phyloP scores from a whole-genome alignment of 2,888 invertebrate species.

The Synergus itoensis region DNA sequence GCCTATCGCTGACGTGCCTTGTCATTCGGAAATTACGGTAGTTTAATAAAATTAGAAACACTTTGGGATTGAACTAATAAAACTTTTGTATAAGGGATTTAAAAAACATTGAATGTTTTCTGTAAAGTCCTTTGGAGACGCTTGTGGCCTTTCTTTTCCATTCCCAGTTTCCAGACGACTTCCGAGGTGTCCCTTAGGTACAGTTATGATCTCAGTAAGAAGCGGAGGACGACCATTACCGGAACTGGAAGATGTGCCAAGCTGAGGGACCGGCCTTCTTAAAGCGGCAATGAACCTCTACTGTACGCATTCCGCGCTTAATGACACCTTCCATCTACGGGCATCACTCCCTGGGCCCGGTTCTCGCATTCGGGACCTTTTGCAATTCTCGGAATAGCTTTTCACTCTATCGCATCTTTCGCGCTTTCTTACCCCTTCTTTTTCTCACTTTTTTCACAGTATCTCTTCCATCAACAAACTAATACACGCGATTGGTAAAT shows the following conservation, averaged over 20 bases:
- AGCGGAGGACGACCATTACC: slow-evolving; percentile 9
- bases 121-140: background rate
- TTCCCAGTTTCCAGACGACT: background rate
- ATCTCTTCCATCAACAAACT: background rate
- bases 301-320: slow-evolving; percentile 18
- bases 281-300: slow-evolving; percentile 16
- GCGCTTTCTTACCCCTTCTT: background rate
- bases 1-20: background rate
- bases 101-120: background rate
- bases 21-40: background rate
- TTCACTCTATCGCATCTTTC: background rate
- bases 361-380: slow-evolving; percentile 9
- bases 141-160: slow-evolving; percentile 1
- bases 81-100: background rate
- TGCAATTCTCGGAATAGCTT: slow-evolving; percentile 12
- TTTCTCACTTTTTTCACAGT: background rate
- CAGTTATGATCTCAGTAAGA: slow-evolving; percentile 23
- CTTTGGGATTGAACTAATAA: background rate
- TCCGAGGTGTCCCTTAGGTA: slow-evolving; percentile 15
- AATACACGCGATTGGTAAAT: background rate
- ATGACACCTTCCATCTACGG: slow-evolving; percentile 15
- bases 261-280: slow-evolving; percentile 8
- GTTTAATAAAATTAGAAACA: background rate
- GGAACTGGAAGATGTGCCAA: slow-evolving; percentile 16
- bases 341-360: slow-evolving; percentile 1